Base-by-base conservation (phyloP, 1,140 invertebrate species). In the Paracyclopina nana region DNA sequence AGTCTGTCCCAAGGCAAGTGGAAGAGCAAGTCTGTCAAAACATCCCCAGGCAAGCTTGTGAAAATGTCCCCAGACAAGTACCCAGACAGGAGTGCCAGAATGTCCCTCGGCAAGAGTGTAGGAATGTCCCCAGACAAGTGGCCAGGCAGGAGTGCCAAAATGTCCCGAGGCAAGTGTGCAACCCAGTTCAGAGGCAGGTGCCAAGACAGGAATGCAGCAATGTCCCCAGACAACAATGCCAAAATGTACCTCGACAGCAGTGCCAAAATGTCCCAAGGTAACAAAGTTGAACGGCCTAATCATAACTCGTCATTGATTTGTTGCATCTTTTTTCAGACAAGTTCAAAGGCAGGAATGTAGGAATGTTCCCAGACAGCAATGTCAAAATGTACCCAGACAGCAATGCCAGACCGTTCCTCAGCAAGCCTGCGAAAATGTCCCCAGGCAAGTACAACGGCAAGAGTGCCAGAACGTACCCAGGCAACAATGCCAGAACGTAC, bases 31-130 rank as follows among this genome's bases (percentile, higher is more conserved):
- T 29, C 2, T 50, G 48, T 31, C 14, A 41, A 9, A 50, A 50
- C 48, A 29, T 50, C 28, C 45, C 45, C 4, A 22, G 45, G 12
- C 45, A 48, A 48, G 20, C 16, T 9, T 50, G 48, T 20, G 18
- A 50, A 14, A 50, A 41, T 28, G 48, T 50, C 5, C 48, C 48
- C n/a, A n/a, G 48, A 11, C 48, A 50, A 41, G 48, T 50, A n/a
- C 48, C 22, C 22, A 14, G 48, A 14, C 48, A 50, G 26, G 48
- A 50, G 48, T 50, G 48, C 48, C 26, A 20, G 9, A 50, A 50
- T 16, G 48, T 50, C 6, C 48, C 48, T 22, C 29, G 48, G n/a
- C 48, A 50, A 41, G 14, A 50, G 40, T 50, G 48, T 29, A 25
- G 26, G n/a, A 50, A 50, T 22, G 48, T 50, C 18, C 48, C 48